These are phyloP conservation scores for Yoshiicerus persimilis DNA, from an alignment of 1,140 invertebrate genomes.

Conservation along the genomic window DNA sequence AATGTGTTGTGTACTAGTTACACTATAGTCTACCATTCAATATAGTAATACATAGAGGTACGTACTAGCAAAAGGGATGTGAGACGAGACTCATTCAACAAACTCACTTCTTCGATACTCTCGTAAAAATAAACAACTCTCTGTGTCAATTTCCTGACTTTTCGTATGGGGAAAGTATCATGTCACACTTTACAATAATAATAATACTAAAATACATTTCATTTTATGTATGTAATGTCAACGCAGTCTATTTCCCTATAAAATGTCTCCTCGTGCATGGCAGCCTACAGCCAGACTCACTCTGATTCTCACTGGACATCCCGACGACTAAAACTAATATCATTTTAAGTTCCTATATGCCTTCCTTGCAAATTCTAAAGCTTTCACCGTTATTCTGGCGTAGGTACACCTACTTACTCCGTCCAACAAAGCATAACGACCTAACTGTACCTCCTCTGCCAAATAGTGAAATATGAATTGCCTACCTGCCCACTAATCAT, in stretches of 20 bases:
- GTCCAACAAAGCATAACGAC: neutral
- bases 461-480: neutral
- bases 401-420: neutral
- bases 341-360: neutral
- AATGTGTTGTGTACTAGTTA: neutral
- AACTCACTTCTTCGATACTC: neutral
- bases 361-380: too few species aligned
- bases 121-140: neutral
- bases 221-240: neutral
- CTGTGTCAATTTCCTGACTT: neutral
- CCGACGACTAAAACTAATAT: neutral
- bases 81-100: neutral
- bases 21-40: neutral
- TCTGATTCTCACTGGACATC: neutral
- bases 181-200: neutral
- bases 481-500: neutral
- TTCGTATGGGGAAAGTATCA: neutral
- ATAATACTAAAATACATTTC: neutral
- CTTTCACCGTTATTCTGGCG: neutral
- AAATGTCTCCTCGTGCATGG: neutral
- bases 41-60: neutral
- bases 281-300: neutral
- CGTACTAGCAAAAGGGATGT: neutral
- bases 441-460: neutral
- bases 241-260: neutral